These are phyloP conservation scores for Malurus elegans DNA, from an alignment of 2,113 vertebrate species.

Conservation along the genomic window DNA sequence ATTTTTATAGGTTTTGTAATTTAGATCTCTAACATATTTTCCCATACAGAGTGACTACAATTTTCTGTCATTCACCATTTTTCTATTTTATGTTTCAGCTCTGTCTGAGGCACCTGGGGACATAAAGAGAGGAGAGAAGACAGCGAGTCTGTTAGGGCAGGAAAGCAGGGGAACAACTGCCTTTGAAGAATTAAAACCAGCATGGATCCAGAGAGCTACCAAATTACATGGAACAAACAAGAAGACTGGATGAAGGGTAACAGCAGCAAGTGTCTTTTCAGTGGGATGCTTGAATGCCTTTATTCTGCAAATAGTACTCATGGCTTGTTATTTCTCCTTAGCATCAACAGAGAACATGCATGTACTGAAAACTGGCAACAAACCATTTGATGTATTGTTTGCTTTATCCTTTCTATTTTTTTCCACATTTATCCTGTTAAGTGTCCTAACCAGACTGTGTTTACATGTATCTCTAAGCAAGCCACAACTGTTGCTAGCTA, in stretches of 20 bases:
- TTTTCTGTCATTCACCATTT: not conserved
- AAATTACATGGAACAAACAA: not conserved
- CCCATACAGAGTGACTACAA: not conserved
- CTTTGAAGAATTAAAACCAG: not conserved
- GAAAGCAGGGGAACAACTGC: not conserved
- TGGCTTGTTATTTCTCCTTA: not conserved
- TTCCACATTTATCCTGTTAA: not conserved
- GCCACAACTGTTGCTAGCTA: constrained; percentile 24
- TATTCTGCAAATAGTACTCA: not conserved
- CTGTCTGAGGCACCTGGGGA: not conserved
- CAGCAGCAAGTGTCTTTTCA: not conserved
- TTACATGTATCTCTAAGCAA: constrained; percentile 39
- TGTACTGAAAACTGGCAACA: not conserved
- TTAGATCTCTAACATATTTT: not conserved
- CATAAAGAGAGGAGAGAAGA: not conserved
- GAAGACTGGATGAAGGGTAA: not conserved
- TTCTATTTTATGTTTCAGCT: not conserved
- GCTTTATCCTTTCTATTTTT: not conserved
- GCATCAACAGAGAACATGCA: not conserved
- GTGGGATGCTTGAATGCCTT: not conserved
- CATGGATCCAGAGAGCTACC: not conserved
- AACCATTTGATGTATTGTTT: not conserved
- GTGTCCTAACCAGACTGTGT: constrained; percentile 11
- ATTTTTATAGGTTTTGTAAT: not conserved
- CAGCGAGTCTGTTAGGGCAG: not conserved